Evolutionary conservation across 2,888 invertebrate species (phyloP), one percentile per base, ranked within the genome.

Genomic region (Melanostoma scalare): DNA sequence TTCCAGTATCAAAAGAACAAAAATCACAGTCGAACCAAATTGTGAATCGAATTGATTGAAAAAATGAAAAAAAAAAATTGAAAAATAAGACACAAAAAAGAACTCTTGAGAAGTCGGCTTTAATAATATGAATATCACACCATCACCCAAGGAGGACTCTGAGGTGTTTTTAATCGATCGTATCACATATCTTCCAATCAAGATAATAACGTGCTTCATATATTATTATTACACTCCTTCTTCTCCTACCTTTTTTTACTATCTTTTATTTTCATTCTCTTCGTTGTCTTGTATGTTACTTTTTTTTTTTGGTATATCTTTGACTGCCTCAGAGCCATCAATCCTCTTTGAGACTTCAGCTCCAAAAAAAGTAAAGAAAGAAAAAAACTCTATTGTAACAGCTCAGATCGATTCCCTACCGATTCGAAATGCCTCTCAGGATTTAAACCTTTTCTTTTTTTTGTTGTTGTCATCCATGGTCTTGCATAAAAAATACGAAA

Each of bases 161-260:
- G 85, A 87, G 86, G 87, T 87, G 86, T 86, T 86, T 85, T 86
- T 85, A 86, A 87, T 86, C 86, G 86, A 86, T 85, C 86, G 84
- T 86, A 86, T 87, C 87, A 86, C 84, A 85, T 85, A 85, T 79
- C 86, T 76, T 74, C 85, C 86, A 86, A 86, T 87, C 87, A 86
- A 80, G 84, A 87, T 86, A 86, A 86, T 87, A 86, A 86, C 85
- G 84, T 85, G 86, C 82, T 85, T 82, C 85, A 87, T 87, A 86
- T 87, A 86, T 87, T 86, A 86, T 87, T 86, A 87, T 87, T 87
- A 81, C 87, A 86, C 86, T 84, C 85, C 79, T 81, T 63, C 69
- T 55, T 38, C 53, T 65, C 20, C 40, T 71, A 20, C 56, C 48
- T 58, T 35, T 48, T 35, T 42, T 60, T 40, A n/a, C 6, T 35